Base-by-base conservation (phyloP, 2,113 vertebrate species). In the Nyctereutes procyonoides region DNA sequence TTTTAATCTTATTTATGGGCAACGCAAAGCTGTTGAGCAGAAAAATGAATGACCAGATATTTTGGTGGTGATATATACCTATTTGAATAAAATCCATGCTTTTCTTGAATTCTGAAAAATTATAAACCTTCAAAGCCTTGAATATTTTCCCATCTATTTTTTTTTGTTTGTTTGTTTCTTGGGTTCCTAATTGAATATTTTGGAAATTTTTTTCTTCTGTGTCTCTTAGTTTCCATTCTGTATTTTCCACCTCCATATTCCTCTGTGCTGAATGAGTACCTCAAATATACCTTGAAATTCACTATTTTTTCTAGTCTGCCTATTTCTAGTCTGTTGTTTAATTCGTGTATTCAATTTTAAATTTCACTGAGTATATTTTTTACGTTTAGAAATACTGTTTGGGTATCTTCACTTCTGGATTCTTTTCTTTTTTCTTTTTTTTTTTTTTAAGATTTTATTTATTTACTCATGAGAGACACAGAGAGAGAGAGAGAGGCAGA, bases 1-100 rank as follows among this genome's bases (percentile, higher is more conserved):
- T 69, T 35, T 69, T 69, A 69, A 69, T 35, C 12, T 67, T 76
- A 43, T 74, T 88, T 92, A 79, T 86, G 26, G 26, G 20, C 1
- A 48, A 5, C 65, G 14, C 15, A 63, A 55, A 88, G 30, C 24
- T 81, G 0, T 43, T 56, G 63, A 71, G 2, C 24, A 92, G 38
- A 91, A 85, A 92, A 82, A 16, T 77, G 35, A 60, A 96, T n/a
- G 16, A 71, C 4, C 32, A 81, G 58, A 63, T 94, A 79, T n/a
- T 65, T 5, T 73, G n/a, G 30, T 81, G 11, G 30, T 63, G 38
- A 56, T 8, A 35, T 3, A 30, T 1, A 90, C 26, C 43, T 77
- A n/a, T 95, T 38, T 93, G 16, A 80, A 95, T 32, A 43, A 30
- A 38, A 77, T 79, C 67, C 30, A 22, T 84, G 26, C 76, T 28